Base-by-base conservation (phyloP, 2,888 invertebrate genomes). In the Nineta flava region DNA sequence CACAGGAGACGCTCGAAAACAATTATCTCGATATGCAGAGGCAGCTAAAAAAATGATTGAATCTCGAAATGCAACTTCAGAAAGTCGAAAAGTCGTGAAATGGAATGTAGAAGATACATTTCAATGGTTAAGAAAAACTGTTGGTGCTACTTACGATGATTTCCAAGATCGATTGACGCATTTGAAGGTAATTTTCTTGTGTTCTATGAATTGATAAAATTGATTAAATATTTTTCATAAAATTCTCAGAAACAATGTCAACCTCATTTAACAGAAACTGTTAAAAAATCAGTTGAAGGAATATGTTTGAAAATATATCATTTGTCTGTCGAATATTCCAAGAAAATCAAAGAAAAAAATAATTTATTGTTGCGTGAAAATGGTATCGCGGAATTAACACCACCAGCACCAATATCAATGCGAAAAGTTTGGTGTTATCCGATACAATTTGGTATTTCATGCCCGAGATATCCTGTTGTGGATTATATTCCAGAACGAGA, bases 31-130 rank as follows among this genome's bases (percentile, higher is more conserved):
- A 50, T 97, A 95, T 68, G 94, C 95, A 0, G 95, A 96, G 67
- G 94, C 95, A 13, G 95, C 96, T 2, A 95, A 95, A 63, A 88
- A 91, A 67, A 91, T 95, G 73, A 93, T 96, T 57, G 96, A 95
- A 67, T 88, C 91, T 7, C 80, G 94, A 58, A 90, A 90, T 65
- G 86, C 88, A 9, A 87, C 91, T 21, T 81, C 92, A 0, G 94
- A 95, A 64, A 92, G 94, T 62, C 76, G 96, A 54, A 96, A 96
- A 70, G 87, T 95, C 12, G 95, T 97, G 1, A 96, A 95, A 65
- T 96, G 96, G 96, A 94, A 95, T 71, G 94, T 93, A 1, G 95
- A 96, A 62, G 95, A 96, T 59, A 95, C 94, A 19, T 94, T 96
- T 67, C 88, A 90, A 58, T 96, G 95, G 95, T 66, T 96, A 47